Base-by-base conservation (phyloP, 1,140 invertebrate species). In the Palaemon carinicauda region DNA sequence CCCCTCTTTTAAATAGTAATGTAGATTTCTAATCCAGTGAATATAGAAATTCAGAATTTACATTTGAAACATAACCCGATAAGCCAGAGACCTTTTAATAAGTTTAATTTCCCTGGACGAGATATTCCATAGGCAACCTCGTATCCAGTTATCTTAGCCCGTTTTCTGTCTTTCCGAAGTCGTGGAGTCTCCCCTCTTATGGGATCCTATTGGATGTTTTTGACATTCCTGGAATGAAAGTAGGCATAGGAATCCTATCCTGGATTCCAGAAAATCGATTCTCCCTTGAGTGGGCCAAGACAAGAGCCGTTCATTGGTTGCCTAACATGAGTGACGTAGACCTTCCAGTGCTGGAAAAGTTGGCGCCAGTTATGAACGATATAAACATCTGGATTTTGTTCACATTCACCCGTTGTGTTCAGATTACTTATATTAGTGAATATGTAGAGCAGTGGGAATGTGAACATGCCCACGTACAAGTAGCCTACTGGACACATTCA, bases 151-250 rank as follows among this genome's bases (percentile, higher is more conserved):
- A 41, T 19, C 31, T 3, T 33, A 12, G 15, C 65, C 84, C 84
- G 65, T 86, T 86, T 86, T 86, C 84, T 86, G 19, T 86, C 24
- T n/a, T 0, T n/a, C 53, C 33, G 24, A 69, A 60, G 56, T 7
- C 33, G 21, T 19, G 27, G 51, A 52, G n/a, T 15, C 71, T 60
- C 60, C 60, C 5, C 0, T 0, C 56, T 86, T 86, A 86, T 86
- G 84, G 4, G 33, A n/a, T 41, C 17, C 84, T 86, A 52, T 86
- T 86, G 60, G 56, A 73, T 86, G 84, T 86, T 86, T 86, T 86
- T 86, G 84, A 86, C 84, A 86, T 73, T 86, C 84, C 84, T 86
- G 84, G 84, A 86, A 86, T 86, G 84, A 86, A 86, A 86, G 84
- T 86, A 86, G 84, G 84, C 84, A 86, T 80, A 78, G 80, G 77